Evolutionary conservation across 2,797 vertebrate genomes (phyloP), one percentile per base, ranked within the genome.

Genomic region (Bradypus variegatus): DNA sequence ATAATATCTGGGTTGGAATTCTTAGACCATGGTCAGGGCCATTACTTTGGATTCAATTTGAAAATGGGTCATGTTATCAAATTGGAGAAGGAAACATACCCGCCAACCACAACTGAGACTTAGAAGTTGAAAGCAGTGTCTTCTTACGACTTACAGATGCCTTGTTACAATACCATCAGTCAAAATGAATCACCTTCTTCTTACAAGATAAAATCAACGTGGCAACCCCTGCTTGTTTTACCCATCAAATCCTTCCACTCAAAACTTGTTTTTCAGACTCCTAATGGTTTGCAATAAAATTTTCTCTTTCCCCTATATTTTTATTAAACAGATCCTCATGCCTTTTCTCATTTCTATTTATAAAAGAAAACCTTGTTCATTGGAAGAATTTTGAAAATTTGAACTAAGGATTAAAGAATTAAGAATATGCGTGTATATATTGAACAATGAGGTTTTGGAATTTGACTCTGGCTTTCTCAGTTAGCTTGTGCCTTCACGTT

Each of bases 91-190:
- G 50, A 15, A 15, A 1, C 6, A 7, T 15, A 25, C 4, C 53
- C 31, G 21, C 27, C 25, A 3, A 1, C 31, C 29, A 4, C 41
- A 21, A 2, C 0, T 2, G 73, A 25, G 48, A 25, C 15, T 14
- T 7, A 3, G 41, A 41, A 21, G 27, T 9, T 55, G 45, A 27
- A 23, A 15, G 8, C 1, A 0, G 3, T 8, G 36, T 70, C 23
- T 0, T 60, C 33, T 36, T 8, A 2, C 0, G 2, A 14, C 18
- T 4, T 8, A 11, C 11, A 31, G 70, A 5, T 4, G 23, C 12
- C 3, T 2, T 1, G 13, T 15, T 13, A 1, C 2, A 5, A 21
- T 8, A 6, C 19, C 4, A 2, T 8, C 31, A 10, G 10, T 18
- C 45, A 29, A 29, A 25, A 8, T 0, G 13, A 45, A 16, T 6